Evolutionary conservation across 2,888 invertebrate species (phyloP).

Genomic region (Drosophila kuntzei): DNA sequence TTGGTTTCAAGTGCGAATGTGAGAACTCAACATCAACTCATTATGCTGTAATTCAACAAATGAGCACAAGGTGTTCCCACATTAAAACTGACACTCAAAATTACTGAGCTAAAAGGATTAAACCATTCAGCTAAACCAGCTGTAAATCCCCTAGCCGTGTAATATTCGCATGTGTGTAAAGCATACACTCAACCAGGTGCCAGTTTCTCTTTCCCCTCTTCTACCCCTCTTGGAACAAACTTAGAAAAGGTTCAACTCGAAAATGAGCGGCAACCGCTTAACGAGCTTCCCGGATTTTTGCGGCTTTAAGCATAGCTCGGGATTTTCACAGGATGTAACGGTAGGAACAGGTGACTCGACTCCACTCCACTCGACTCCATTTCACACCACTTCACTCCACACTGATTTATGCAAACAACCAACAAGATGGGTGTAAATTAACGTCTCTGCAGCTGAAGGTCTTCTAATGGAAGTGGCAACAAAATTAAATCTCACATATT

Average conservation of each 20-base stretch:
- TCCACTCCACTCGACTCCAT: slow-evolving; percentile 4
- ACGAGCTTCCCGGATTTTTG: slow-evolving; percentile 72
- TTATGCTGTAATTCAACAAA: slow-evolving; percentile 56
- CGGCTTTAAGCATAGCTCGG: slow-evolving; percentile 65
- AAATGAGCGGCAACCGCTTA: slow-evolving; percentile 56
- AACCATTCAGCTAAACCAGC: slow-evolving; percentile 62
- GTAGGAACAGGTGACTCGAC: slow-evolving; percentile 1
- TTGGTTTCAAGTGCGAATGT: slow-evolving; percentile 14
- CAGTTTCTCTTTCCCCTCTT: slow-evolving; percentile 14
- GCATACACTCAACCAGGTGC: slow-evolving; percentile 62
- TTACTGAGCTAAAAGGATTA: slow-evolving; percentile 72
- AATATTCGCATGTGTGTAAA: slow-evolving; percentile 49
- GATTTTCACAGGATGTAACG: slow-evolving; percentile 17
- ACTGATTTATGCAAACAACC: slow-evolving; percentile 74
- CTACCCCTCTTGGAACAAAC: slow-evolving; percentile 5
- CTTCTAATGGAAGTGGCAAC: slow-evolving; percentile 62
- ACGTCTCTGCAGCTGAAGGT: slow-evolving; percentile 59
- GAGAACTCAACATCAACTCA: slow-evolving; percentile 33
- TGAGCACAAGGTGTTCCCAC: slow-evolving; percentile 52
- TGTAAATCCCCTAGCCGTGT: slow-evolving; percentile 61
- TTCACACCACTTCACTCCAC: slow-evolving; percentile 8
- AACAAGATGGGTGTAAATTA: slow-evolving; percentile 71
- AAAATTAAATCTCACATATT: slow-evolving; percentile 39
- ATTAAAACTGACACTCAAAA: slow-evolving; percentile 64
- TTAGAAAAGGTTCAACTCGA: slow-evolving; percentile 48